These are phyloP conservation scores for Drosophila lowei DNA, from an alignment of 1,140 invertebrate species.

Conservation along the genomic window DNA sequence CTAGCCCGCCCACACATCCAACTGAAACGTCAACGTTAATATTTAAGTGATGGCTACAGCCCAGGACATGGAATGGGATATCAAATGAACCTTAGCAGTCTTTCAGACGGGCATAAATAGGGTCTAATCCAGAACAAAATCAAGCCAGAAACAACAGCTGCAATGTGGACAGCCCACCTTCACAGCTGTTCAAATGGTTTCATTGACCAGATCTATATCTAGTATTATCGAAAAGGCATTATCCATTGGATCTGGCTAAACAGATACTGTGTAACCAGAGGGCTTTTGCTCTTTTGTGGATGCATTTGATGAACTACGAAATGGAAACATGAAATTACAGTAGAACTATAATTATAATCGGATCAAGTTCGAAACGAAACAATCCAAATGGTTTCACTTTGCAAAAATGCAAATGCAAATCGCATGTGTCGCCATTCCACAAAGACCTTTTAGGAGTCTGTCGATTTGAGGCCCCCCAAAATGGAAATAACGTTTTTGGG, in stretches of 20 bases:
- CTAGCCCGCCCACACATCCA: not conserved
- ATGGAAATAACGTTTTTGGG: slow-evolving; percentile 39
- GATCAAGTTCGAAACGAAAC: slow-evolving; percentile 12
- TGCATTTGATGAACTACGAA: slow-evolving; percentile 60
- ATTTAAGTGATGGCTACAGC: slow-evolving; percentile 17
- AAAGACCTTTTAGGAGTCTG: slow-evolving; percentile 44
- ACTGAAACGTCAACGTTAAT: slow-evolving; percentile 34
- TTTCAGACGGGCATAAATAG: no score
- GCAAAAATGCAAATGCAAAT: slow-evolving; percentile 67
- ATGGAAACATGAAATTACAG: slow-evolving; percentile 3
- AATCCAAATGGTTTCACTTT: slow-evolving; percentile 39
- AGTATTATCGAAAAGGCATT: not conserved
- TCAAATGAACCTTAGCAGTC: no score
- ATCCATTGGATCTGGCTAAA: slow-evolving; percentile 52
- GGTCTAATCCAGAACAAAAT: no score
- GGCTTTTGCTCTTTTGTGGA: no score
- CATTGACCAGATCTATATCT: not conserved
- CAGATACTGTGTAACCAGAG: slow-evolving; percentile 37
- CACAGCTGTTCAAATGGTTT: slow-evolving; percentile 20
- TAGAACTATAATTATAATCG: slow-evolving; percentile 5
- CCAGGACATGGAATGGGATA: slow-evolving; percentile 1
- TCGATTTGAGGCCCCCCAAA: slow-evolving; percentile 17
- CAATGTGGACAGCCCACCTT: no score
- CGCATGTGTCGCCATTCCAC: slow-evolving; percentile 61
- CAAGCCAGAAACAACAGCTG: no score